Base-by-base conservation (phyloP, 2,888 invertebrate species). In the Drosophila prolongata region DNA sequence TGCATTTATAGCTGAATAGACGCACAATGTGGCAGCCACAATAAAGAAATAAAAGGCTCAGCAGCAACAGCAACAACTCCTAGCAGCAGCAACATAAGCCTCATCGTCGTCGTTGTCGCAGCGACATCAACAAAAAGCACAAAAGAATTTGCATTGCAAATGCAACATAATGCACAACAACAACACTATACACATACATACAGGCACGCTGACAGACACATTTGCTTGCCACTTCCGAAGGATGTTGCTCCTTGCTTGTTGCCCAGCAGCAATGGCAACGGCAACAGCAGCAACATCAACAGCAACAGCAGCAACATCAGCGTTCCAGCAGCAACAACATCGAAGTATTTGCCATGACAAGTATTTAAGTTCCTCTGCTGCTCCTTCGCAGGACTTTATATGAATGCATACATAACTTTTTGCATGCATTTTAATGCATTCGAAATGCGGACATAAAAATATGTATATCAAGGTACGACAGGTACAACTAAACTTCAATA, bases 21-120 rank as follows among this genome's bases (percentile, higher is more conserved):
- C 80, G 69, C 75, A 83, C 80, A 74, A 74, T 77, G 47, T 60
- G 65, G 65, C 54, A 77, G 78, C 88, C 75, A 66, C 86, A 87
- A 79, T 85, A 82, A 75, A 85, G 82, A 85, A 79, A 82, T 87
- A 82, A 85, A 82, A 82, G 80, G 78, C 83, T 79, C 68, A 67
- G 61, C 69, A 76, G 68, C 64, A 71, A 35, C 44, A 54, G 24
- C 55, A 44, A 14, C 4, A 24, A 24, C 24, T 24, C 24, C 24
- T 24, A 44, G 30, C 49, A 53, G 30, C 66, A 66, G 40, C 54
- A 74, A 73, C 67, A 79, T 68, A 87, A 81, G 87, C 87, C 76
- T 76, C 76, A 57, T 72, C 67, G 78, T 59, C 42, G 55, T 50
- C 56, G 73, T 72, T 56, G 77, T 62, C 62, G 68, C 61, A 71